Percentiles rank a stretch among this genome's conserved stretches.
These are phyloP conservation scores for Podarcis raffonei DNA, from an alignment of 2,113 vertebrate species.

Conservation along the genomic window DNA sequence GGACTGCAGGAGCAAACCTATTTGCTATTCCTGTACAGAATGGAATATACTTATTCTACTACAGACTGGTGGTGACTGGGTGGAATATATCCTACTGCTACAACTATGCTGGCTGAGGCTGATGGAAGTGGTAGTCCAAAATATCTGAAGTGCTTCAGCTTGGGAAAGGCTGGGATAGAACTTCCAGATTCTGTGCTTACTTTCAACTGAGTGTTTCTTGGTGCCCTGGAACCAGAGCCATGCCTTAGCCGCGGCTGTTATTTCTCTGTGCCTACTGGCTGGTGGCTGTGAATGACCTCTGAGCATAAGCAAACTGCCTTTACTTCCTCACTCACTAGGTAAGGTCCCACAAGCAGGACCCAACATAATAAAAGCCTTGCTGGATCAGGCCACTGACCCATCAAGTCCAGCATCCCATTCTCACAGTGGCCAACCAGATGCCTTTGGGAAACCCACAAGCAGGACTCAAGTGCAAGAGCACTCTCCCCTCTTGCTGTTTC, in stretches of 20 bases:
- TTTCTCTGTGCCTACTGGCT: not conserved
- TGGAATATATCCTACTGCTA: not conserved
- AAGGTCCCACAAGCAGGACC: no score
- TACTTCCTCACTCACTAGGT: not conserved
- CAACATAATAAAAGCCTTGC: no score
- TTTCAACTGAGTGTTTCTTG: not conserved
- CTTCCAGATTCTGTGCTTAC: not conserved
- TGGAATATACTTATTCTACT: not conserved
- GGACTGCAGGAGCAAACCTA: not conserved
- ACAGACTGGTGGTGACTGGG: not conserved
- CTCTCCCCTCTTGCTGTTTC: no score
- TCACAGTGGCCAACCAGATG: no score
- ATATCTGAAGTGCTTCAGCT: not conserved
- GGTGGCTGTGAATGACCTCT: not conserved
- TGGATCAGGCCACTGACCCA: no score
- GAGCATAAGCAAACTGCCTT: not conserved
- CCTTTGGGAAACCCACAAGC: no score
- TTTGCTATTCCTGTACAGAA: not conserved
- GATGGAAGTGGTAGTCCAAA: not conserved
- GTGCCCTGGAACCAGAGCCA: not conserved
- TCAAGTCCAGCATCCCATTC: no score
- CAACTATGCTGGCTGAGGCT: not conserved
- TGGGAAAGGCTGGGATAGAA: not conserved
- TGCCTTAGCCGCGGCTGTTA: not conserved
- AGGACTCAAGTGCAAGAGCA: no score